Base-by-base conservation (phyloP, 2,888 invertebrate species). In the Apantesis nais region DNA sequence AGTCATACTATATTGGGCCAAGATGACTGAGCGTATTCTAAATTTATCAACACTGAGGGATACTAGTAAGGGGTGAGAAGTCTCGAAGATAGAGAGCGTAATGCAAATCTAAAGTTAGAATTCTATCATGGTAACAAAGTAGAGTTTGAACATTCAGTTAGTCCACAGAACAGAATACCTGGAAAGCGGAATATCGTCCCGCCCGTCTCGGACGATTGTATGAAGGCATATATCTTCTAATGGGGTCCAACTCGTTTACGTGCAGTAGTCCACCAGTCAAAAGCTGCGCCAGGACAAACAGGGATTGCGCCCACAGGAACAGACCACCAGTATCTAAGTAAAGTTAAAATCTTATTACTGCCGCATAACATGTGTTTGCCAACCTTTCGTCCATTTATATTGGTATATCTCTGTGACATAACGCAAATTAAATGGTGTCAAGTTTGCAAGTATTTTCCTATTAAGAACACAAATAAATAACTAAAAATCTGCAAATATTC, bases 131-230 rank as follows among this genome's bases (percentile, higher is more conserved):
- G 14, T 44, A 44, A 44, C 44, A 1, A 14, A 4, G 5, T 44
- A 44, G 14, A 44, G 44, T 16, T 44, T 44, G 44, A 19, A 44
- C 22, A 22, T 61, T 29, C 19, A 19, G 41, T 16, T 14, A 29
- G 19, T 41, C 25, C 29, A 29, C 2, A 48, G n/a, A 31, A 31
- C 16, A 9, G 19, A 52, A 29, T 66, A 94, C 99, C 97, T 99
- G 99, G 94, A 99, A 99, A 37, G 99, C 99, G 0, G 99, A 99
- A 93, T 99, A 99, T 76, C 99, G 96, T 62, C 98, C 98, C 67
- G 97, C 98, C 85, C 97, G 97, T 58, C 98, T 95, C 0, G 99
- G 99, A 64, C 99, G 95, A 90, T 99, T 99, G 89, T 99, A 99
- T 0, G 99, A 99, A 0, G 99, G 99, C 82, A 99, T 95, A 92